Base-by-base conservation (phyloP, 2,797 vertebrate species). In the Toxotes lorentzi region DNA sequence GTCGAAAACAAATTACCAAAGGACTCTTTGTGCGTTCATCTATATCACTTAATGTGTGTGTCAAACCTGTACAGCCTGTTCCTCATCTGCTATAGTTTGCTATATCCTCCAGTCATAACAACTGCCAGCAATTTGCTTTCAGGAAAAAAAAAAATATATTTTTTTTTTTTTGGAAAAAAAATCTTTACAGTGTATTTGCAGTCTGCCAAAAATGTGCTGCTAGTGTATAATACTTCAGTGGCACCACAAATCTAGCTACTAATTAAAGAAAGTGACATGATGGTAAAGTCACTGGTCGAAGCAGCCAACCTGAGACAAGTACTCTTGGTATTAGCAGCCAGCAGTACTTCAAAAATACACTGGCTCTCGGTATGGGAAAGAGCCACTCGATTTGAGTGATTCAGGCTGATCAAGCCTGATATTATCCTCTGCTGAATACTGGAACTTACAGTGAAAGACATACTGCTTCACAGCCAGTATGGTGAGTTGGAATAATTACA, bases 401-500 rank as follows among this genome's bases (percentile, higher is more conserved):
- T 57, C 30, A 59, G 54, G 64, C 62, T 60, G 40, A 66, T 64
- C 41, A 50, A 30, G 40, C 60, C 71, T 64, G 16, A 38, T 41
- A 23, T 67, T 54, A 67, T 13, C 24, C 53, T 60, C 24, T 17
- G 24, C 40, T 77, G 59, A 70, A 69, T 32, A 43, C 24, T 40
- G 5, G 21, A 32, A 47, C 35, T 13, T 48, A 43, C 4, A 43
- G 13, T 47, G 30, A 56, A 56, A 62, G 38, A 48, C 10, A 30
- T 30, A 65, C 32, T 0, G 27, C 56, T 57, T 43, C 50, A 71
- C 5, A 34, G 34, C 50, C n/a, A 41, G 50, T 14, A 45, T 35
- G 70, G 54, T 7, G 54, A 59, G 43, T 23, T 54, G 53, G 21
- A 73, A 66, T 56, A 54, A 61, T 50, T 23, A 54, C 17, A 53